These are phyloP conservation scores for Onthophagus sagittarius DNA, from an alignment of 2,888 invertebrate species.

Conservation along the genomic window DNA sequence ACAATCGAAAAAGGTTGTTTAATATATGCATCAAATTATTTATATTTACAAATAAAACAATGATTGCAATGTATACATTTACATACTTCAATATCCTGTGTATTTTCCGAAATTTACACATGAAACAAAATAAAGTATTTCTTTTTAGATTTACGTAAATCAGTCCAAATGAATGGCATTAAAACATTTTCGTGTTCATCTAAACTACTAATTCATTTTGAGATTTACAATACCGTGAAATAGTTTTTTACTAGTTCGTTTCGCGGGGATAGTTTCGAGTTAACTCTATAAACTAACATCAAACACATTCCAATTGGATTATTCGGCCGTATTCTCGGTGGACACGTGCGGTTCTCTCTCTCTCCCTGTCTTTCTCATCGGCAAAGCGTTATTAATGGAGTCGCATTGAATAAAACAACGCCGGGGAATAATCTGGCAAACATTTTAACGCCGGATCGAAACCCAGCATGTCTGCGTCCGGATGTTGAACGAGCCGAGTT, in stretches of 20 bases:
- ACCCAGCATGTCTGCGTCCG: not conserved
- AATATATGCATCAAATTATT: no score
- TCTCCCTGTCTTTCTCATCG: no score
- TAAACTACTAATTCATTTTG: not conserved
- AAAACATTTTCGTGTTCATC: no score
- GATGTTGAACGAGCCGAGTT: not conserved
- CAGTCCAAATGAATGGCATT: no score
- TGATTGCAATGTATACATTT: no score
- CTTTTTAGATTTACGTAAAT: no score
- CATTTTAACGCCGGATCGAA: not conserved
- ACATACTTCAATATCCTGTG: no score
- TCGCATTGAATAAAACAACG: not conserved
- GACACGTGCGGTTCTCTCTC: not conserved
- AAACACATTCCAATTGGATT: not conserved
- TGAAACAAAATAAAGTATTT: no score
- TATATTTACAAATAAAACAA: no score
- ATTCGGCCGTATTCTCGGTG: not conserved
- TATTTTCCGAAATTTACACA: no score
- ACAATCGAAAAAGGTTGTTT: no score
- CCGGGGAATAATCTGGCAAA: not conserved
- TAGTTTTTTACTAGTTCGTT: not conserved
- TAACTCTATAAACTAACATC: not conserved
- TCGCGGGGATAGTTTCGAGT: not conserved
- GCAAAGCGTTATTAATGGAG: not conserved
- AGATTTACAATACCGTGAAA: not conserved